Evolutionary conservation across 2,797 vertebrate species (phyloP).

Genomic region (Silurus lanzhouensis): DNA sequence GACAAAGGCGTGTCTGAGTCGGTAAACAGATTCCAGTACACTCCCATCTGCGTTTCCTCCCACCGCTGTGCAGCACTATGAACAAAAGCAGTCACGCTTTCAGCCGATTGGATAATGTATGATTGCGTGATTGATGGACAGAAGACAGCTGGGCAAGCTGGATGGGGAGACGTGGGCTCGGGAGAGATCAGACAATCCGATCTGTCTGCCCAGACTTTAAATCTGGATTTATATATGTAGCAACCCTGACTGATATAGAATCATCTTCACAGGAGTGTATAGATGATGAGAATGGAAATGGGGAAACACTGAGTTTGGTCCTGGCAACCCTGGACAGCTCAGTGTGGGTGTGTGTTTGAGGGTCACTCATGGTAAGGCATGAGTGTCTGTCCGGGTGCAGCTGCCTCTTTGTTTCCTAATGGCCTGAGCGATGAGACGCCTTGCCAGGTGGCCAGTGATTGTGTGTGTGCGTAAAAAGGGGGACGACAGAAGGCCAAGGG

Average conservation of each 20-base stretch:
- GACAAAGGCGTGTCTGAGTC: background rate
- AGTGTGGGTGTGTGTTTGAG: conserved; percentile 40
- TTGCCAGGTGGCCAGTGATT: conserved; percentile 55
- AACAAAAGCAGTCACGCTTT: background rate
- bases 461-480: conserved; percentile 21
- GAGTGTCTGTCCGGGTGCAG: conserved; percentile 47
- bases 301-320: background rate
- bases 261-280: background rate
- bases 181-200: background rate
- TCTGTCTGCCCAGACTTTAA: background rate
- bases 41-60: too few relatives aligned
- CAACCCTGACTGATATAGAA: too few relatives aligned
- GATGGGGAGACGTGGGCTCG: background rate
- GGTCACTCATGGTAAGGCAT: conserved; percentile 38
- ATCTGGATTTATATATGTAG: background rate
- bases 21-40: background rate
- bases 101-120: background rate
- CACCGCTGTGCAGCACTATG: too few relatives aligned
- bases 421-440: conserved; percentile 47
- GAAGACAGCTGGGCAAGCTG: conserved; percentile 6
- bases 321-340: background rate
- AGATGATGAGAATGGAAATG: too few relatives aligned
- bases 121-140: conserved; percentile 6
- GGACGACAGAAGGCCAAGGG: conserved; percentile 29
- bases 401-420: conserved; percentile 57